Percentiles rank a stretch among this genome's conserved stretches.
These are phyloP conservation scores for Diaperis boleti DNA, from an alignment of 2,888 invertebrate species.

Conservation along the genomic window DNA sequence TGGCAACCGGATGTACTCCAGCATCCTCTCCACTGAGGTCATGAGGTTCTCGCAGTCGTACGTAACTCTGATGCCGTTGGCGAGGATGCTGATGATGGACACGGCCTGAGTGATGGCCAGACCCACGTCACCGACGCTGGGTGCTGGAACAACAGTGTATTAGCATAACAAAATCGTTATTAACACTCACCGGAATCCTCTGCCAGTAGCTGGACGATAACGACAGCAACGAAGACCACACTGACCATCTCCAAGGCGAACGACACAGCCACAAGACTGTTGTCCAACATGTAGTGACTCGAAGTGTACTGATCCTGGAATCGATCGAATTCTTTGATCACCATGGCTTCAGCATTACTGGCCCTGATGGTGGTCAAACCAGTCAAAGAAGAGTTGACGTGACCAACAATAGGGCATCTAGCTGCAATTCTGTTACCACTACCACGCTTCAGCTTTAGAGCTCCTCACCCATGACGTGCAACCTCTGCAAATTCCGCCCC, in stretches of 20 bases:
- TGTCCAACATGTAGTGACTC: slow-evolving; percentile 55
- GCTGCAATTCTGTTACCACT: slow-evolving; percentile 53
- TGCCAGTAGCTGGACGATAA: slow-evolving; percentile 32
- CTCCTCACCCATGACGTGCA: slow-evolving; percentile 48
- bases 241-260: slow-evolving; percentile 47
- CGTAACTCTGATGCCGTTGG: slow-evolving; percentile 79
- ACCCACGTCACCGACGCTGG: slow-evolving; percentile 74
- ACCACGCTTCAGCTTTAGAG: not conserved
- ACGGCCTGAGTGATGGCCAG: slow-evolving; percentile 83
- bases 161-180: slow-evolving; percentile 72
- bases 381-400: slow-evolving; percentile 55
- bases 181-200: slow-evolving; percentile 47
- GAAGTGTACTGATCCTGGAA: slow-evolving; percentile 55
- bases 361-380: slow-evolving; percentile 56
- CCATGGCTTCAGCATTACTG: slow-evolving; percentile 48
- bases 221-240: slow-evolving; percentile 14
- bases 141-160: slow-evolving; percentile 4
- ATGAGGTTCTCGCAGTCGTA: slow-evolving; percentile 83
- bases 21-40: slow-evolving; percentile 87
- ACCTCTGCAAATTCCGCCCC: slow-evolving; percentile 47
- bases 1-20: slow-evolving; percentile 64
- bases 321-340: slow-evolving; percentile 52
- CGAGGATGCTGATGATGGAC: slow-evolving; percentile 75
- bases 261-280: slow-evolving; percentile 55
- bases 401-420: slow-evolving; percentile 55